Percentiles rank a stretch among this genome's conserved stretches.
Conservation (phyloP, 2,888 invertebrate genomes). For the Drosophila differens region DNA sequence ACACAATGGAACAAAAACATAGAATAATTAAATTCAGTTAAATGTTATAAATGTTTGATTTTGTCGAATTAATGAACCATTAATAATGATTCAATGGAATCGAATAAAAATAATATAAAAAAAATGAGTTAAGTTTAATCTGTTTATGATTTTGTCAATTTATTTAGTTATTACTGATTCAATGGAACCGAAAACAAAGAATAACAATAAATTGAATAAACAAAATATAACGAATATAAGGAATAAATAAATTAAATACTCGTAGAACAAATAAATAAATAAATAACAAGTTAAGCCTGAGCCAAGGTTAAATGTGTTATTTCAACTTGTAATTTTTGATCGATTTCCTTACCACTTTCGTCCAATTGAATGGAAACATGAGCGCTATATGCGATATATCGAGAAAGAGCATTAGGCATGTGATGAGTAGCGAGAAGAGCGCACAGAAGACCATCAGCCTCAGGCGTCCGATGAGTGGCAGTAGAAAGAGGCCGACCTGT, state of each 20-base stretch:
- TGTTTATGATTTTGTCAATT: neutral
- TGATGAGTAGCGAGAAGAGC: constrained; percentile 90
- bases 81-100: neutral
- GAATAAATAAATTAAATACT: neutral
- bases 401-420: constrained; percentile 91
- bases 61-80: neutral
- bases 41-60: neutral
- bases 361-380: constrained; percentile 92
- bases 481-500: constrained; percentile 91
- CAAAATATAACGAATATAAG: neutral
- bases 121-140: neutral
- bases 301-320: neutral
- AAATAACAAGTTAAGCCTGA: neutral
- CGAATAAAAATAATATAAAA: neutral
- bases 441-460: constrained; percentile 92
- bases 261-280: neutral
- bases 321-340: neutral
- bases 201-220: neutral
- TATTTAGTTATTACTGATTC: neutral
- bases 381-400: constrained; percentile 92
- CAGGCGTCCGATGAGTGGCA: constrained; percentile 90
- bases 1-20: neutral
- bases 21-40: neutral
- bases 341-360: constrained; percentile 88
- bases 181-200: neutral